Conservation (phyloP, 2,113 vertebrate species). For the Peucedramus taeniatus region DNA sequence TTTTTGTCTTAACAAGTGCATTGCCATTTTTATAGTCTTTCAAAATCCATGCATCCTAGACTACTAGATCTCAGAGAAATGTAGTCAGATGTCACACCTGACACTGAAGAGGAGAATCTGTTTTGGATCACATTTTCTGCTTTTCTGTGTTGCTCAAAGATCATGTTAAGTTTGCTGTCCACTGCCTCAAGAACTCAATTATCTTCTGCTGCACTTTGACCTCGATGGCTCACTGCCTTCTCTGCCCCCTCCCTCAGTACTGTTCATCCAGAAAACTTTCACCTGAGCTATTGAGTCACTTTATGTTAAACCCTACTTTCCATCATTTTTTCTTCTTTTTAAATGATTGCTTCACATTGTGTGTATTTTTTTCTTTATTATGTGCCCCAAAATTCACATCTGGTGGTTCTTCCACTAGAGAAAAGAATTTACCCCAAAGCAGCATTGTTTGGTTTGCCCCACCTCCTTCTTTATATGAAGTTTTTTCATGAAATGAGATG, state of each 20-base stretch:
- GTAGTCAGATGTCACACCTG: background rate
- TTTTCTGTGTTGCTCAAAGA: background rate
- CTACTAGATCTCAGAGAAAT: background rate
- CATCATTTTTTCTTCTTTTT: background rate
- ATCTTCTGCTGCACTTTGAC: background rate
- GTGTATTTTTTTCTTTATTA: background rate
- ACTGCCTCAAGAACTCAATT: background rate
- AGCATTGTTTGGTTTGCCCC: background rate
- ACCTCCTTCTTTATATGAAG: background rate
- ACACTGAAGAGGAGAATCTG: background rate
- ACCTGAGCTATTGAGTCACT: background rate
- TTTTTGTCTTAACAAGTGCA: background rate
- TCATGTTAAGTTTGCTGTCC: background rate
- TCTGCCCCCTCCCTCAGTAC: background rate
- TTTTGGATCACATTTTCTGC: background rate
- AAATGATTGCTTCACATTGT: background rate
- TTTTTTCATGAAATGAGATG: background rate
- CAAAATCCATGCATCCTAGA: background rate
- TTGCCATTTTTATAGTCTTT: background rate
- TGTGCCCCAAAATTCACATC: background rate
- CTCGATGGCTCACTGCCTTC: background rate
- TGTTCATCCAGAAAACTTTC: slow-evolving; percentile 22
- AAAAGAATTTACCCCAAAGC: background rate
- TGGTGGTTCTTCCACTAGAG: background rate
- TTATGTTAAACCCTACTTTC: background rate